Base-by-base conservation (phyloP, 2,888 invertebrate genomes). In the Troides helena region DNA sequence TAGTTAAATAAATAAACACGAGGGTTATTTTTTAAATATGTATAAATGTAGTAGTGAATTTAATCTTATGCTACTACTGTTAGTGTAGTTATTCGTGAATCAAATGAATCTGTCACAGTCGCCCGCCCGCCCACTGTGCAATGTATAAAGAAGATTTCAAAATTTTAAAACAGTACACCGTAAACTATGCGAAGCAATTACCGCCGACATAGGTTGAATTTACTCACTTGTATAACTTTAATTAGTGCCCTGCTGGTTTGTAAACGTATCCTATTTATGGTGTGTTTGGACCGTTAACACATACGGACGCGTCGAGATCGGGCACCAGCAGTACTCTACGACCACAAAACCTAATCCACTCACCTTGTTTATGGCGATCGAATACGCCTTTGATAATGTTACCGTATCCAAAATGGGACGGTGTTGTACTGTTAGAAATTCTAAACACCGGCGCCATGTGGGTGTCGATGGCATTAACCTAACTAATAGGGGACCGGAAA, bases 161-260 rank as follows among this genome's bases (percentile, higher is more conserved):
- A 69, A 67, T 67, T 70, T 30, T 60, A 64, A 67, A 70, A 70
- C 63, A 25, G 39, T 63, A 14, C 25, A 61, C 67, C 67, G 61
- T 67, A 70, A 70, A 70, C 56, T 61, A 70, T 36, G 61, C 50
- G 23, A 60, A 25, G 70, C 70, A 64, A 67, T 70, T 67, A 67
- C 56, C 56, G 8, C 12, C 25, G 67, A 70, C 59, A 59, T 53
- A 59, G 56, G 59, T 70, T 53, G 64, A 67, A 70, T 70, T 64
- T 67, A 70, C 70, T 64, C 25, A 64, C 64, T 63, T 70, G 70
- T 67, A 67, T 70, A 60, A 62, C 60, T 64, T 64, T 70, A 67
- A 70, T 70, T 70, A 67, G 64, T 67, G 67, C 64, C 70, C 60
- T 67, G 70, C 67, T 67, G 70, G 50, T 67, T 60, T 39, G 60